A percentile compares a stretch with the other conserved stretches of the same genome.
These are phyloP conservation scores for Strigamia crassipes DNA, from an alignment of 2,888 invertebrate species.

Conservation along the genomic window DNA sequence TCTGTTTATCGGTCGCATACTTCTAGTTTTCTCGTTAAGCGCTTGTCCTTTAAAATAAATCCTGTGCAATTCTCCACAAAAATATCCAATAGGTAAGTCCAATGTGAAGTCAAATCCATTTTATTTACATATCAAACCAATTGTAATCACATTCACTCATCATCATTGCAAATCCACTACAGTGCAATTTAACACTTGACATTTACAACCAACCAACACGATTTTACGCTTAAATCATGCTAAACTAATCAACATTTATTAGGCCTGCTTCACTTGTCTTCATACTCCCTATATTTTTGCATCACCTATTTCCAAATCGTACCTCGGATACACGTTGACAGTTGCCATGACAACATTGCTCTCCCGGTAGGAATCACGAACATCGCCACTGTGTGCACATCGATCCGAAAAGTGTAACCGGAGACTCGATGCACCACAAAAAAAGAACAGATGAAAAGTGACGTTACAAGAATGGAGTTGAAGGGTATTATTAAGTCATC, in stretches of 20 bases:
- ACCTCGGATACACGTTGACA: background rate
- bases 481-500: constrained; percentile 6
- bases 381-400: constrained; percentile 19
- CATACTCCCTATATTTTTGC: background rate
- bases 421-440: background rate
- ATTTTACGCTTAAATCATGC: background rate
- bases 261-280: background rate
- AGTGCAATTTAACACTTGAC: constrained; percentile 7
- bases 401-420: constrained; percentile 19
- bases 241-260: background rate
- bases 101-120: background rate
- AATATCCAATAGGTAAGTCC: background rate
- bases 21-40: too few relatives aligned
- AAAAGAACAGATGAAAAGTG: background rate
- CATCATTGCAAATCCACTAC: background rate
- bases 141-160: background rate
- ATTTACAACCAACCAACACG: background rate
- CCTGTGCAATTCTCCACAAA: too few relatives aligned
- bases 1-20: too few relatives aligned
- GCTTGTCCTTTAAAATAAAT: too few relatives aligned
- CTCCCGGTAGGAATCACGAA: constrained; percentile 3
- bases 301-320: background rate
- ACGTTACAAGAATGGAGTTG: background rate
- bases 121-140: background rate
- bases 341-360: background rate